These are phyloP conservation scores for Agonopterix heracliana DNA, from an alignment of 2,888 invertebrate species.

Conservation along the genomic window DNA sequence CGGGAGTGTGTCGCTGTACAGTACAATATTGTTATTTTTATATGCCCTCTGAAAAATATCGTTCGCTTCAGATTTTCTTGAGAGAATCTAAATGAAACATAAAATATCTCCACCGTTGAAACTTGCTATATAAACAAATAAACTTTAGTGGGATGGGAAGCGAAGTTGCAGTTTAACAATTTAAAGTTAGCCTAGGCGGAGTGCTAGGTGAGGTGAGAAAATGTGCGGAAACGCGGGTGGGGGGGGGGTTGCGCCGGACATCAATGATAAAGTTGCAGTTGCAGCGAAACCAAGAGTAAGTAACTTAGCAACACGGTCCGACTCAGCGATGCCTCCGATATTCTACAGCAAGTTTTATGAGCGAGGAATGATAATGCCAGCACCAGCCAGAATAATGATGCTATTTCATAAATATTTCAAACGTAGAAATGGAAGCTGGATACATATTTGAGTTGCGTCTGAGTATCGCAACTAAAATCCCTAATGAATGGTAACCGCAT, in stretches of 20 bases:
- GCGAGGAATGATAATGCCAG: too few relatives aligned
- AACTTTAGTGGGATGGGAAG: constrained; percentile 53
- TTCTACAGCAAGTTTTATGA: too few relatives aligned
- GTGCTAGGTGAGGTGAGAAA: constrained; percentile 56
- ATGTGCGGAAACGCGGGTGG: constrained; percentile 23
- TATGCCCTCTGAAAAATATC: too few relatives aligned
- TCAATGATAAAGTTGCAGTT: constrained; percentile 44
- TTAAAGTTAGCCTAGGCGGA: constrained; percentile 59
- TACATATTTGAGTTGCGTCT: constrained; percentile 22
- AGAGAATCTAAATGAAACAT: background rate
- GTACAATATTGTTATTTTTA: constrained; percentile 1
- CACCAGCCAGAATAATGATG: background rate
- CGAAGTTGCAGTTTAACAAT: constrained; percentile 61
- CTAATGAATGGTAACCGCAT: constrained; percentile 40
- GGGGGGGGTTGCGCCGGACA: constrained; percentile 27
- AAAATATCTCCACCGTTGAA: background rate
- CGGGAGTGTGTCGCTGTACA: constrained; percentile 5
- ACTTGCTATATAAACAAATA: constrained; percentile 36
- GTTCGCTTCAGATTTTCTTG: background rate
- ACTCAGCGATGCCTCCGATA: constrained; percentile 15
- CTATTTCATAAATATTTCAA: constrained; percentile 13
- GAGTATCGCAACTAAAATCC: constrained; percentile 23
- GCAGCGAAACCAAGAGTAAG: constrained; percentile 35
- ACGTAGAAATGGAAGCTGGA: constrained; percentile 9
- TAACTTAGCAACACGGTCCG: constrained; percentile 34